Percentiles rank a stretch among this genome's conserved stretches.
phyloP scores from a whole-genome alignment of 2,797 vertebrate genomes.

The Chrysocyon brachyurus region DNA sequence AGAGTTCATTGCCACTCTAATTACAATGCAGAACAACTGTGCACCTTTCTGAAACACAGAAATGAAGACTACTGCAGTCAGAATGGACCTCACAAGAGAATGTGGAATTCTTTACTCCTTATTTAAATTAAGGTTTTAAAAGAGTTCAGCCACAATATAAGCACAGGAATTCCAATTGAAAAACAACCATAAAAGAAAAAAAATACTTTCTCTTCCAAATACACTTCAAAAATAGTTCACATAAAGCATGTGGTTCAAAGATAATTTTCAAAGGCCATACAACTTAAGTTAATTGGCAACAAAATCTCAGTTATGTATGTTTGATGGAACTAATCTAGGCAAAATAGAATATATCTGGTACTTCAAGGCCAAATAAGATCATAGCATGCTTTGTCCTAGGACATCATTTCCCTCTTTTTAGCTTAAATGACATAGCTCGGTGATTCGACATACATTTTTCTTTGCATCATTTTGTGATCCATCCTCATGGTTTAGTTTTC shows the following conservation, averaged over 20 bases:
- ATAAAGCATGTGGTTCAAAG: constrained; percentile 61
- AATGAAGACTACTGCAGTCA: constrained; percentile 11
- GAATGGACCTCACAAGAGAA: constrained; percentile 60
- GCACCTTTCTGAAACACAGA: constrained; percentile 35
- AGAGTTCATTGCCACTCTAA: constrained; percentile 51
- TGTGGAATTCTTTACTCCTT: constrained; percentile 65
- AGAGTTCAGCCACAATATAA: constrained; percentile 67
- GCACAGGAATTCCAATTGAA: constrained; percentile 66
- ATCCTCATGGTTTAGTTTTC: neutral
- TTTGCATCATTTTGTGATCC: neutral
- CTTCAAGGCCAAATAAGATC: neutral
- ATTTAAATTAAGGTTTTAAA: constrained; percentile 81
- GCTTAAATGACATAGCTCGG: neutral
- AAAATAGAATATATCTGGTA: neutral
- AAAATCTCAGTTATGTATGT: constrained; percentile 25
- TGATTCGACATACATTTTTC: neutral
- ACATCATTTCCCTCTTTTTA: neutral
- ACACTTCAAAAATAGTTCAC: constrained; percentile 53
- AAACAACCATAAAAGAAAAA: constrained; percentile 43
- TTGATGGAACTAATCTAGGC: neutral
- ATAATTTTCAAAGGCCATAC: constrained; percentile 8
- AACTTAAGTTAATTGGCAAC: constrained; percentile 66
- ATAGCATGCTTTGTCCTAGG: neutral
- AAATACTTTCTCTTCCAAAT: constrained; percentile 63
- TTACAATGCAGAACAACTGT: constrained; percentile 62